Conservation (phyloP, 2,113 vertebrate species). For the Ceyx cyanopectus region DNA sequence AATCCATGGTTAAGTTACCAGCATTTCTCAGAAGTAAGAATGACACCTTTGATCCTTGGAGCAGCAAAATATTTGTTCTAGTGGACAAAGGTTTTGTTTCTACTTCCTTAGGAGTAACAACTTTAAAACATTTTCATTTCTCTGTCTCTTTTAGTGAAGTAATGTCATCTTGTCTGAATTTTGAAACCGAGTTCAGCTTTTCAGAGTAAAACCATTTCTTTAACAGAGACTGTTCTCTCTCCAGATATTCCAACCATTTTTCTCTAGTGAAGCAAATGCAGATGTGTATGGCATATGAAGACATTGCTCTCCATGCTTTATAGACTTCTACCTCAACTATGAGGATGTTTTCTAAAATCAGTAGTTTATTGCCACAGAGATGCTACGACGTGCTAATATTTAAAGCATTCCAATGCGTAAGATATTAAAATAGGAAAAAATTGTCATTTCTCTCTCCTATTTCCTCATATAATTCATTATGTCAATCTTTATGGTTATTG, state of each 20-base stretch:
- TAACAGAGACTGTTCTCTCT: background rate
- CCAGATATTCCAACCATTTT: background rate
- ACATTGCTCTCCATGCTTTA: background rate
- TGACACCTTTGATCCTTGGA: background rate
- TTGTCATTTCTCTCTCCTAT: background rate
- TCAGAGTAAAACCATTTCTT: background rate
- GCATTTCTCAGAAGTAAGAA: background rate
- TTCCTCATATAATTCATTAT: background rate
- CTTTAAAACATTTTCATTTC: background rate
- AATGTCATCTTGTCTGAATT: background rate
- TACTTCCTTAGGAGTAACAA: background rate
- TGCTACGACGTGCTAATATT: background rate
- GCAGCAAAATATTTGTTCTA: background rate
- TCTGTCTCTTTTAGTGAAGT: background rate
- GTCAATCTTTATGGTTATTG: background rate
- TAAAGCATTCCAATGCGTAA: background rate
- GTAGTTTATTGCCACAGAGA: background rate
- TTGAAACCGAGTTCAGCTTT: background rate
- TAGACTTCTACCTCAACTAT: background rate
- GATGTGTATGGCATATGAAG: background rate
- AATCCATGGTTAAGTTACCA: background rate
- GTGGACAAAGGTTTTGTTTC: background rate
- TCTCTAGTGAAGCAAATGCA: background rate
- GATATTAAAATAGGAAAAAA: background rate
- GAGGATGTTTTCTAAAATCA: background rate